Conservation (phyloP, 2,113 vertebrate species). For the Montifringilla adamsi region DNA sequence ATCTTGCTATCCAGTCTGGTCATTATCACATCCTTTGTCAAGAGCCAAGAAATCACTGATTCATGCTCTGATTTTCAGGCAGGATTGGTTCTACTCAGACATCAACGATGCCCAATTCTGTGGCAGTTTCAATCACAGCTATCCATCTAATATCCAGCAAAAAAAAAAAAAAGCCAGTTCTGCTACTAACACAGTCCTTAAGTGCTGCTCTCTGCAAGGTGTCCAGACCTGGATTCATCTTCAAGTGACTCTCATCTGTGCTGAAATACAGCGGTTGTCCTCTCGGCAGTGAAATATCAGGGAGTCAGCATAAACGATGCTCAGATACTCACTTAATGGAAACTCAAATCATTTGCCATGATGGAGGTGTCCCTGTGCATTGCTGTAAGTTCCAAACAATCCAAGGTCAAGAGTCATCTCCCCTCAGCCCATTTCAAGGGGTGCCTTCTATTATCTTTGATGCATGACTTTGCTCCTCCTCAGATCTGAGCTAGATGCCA, state of each 20-base stretch:
- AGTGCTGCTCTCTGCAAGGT: slow-evolving; percentile 51
- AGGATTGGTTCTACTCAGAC: slow-evolving; percentile 70
- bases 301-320: slow-evolving; percentile 42
- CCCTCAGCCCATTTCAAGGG: neutral
- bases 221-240: slow-evolving; percentile 43
- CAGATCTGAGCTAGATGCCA: neutral
- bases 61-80: slow-evolving; percentile 73
- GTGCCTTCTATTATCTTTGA: neutral
- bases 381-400: neutral
- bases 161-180: neutral
- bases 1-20: slow-evolving; percentile 54
- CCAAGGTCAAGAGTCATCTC: neutral
- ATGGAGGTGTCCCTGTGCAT: neutral
- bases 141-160: slow-evolving; percentile 9
- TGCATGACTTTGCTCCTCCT: neutral
- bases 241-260: slow-evolving; percentile 42
- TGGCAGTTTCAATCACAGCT: slow-evolving; percentile 57
- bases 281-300: slow-evolving; percentile 37
- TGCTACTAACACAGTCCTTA: slow-evolving; percentile 39
- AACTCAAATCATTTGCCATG: slow-evolving; percentile 16
- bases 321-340: slow-evolving; percentile 19
- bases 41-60: slow-evolving; percentile 65
- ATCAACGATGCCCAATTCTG: slow-evolving; percentile 64
- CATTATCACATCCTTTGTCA: slow-evolving; percentile 72
- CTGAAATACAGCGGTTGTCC: slow-evolving; percentile 34